Conservation (phyloP, 2,888 invertebrate species). For the Calliphora vomitoria region DNA sequence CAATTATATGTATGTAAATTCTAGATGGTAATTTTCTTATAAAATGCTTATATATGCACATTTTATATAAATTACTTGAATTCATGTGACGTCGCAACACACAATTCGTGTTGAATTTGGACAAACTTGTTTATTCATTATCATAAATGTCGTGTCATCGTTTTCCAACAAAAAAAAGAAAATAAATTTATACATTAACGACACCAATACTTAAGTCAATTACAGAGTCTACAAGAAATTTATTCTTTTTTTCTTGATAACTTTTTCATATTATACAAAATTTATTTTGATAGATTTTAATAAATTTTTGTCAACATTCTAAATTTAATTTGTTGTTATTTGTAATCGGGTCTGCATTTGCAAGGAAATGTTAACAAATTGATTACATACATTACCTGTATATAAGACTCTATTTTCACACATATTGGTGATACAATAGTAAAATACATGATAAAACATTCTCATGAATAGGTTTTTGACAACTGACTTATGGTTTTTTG, state of each 20-base stretch:
- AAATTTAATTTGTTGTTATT: too few species aligned
- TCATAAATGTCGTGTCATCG: constrained; percentile 56
- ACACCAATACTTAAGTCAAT: background rate
- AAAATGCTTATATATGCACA: background rate
- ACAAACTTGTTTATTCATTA: constrained; percentile 35
- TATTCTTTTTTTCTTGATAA: background rate
- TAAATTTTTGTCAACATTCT: too few species aligned
- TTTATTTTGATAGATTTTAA: too few species aligned
- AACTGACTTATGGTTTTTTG: too few species aligned
- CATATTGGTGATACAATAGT: background rate
- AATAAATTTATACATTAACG: constrained; percentile 24
- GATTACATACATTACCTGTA: too few species aligned
- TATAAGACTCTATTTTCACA: too few species aligned
- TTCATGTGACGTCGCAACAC: constrained; percentile 1
- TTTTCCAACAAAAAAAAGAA: constrained; percentile 22
- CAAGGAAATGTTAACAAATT: too few species aligned
- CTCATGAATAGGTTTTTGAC: too few species aligned
- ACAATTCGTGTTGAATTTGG: constrained; percentile 14
- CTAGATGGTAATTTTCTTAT: background rate
- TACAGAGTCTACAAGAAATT: constrained; percentile 5
- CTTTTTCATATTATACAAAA: too few species aligned
- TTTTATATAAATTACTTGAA: constrained; percentile 9
- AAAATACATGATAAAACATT: too few species aligned
- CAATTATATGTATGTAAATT: background rate
- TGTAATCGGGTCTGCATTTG: too few species aligned